Evolutionary conservation across 2,888 invertebrate genomes (phyloP).

Genomic region (Conops quadrifasciatus): DNA sequence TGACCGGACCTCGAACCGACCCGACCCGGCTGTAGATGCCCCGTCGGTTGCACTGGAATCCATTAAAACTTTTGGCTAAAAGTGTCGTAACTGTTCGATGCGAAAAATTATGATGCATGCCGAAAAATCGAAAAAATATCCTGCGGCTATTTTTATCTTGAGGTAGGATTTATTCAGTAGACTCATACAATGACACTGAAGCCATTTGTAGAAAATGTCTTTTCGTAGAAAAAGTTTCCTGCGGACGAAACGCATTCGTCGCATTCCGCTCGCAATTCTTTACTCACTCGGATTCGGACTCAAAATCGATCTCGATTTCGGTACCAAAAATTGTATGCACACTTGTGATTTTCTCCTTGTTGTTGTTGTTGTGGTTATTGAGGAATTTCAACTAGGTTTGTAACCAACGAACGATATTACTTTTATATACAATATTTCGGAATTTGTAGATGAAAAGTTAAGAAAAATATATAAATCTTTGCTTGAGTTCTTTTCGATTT

Average conservation of each 20-base stretch:
- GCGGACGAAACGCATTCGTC: conserved; percentile 34
- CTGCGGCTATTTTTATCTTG: conserved; percentile 29
- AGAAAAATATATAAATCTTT: too few relatives aligned
- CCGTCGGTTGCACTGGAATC: conserved; percentile 14
- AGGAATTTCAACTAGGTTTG: too few relatives aligned
- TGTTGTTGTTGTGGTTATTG: neutral
- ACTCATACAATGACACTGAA: conserved; percentile 13
- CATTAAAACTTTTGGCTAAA: conserved; percentile 29
- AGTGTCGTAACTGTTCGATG: neutral
- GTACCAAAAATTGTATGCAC: neutral
- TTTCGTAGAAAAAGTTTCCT: conserved; percentile 24
- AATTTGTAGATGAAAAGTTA: too few relatives aligned
- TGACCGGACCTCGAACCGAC: too few relatives aligned
- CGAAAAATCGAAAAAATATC: conserved; percentile 13
- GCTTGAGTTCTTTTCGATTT: too few relatives aligned
- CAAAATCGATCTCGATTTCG: conserved; percentile 9
- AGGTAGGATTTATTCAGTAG: neutral
- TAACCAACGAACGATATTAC: too few relatives aligned
- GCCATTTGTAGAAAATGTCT: conserved; percentile 17
- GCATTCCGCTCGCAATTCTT: conserved; percentile 14
- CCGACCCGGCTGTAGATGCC: neutral
- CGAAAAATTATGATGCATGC: conserved; percentile 7
- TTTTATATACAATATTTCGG: too few relatives aligned
- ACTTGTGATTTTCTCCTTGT: neutral
- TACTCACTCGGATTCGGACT: neutral